Percentiles rank a stretch among this genome's conserved stretches.
These are phyloP conservation scores for Chromoteleia sp. DNA, from an alignment of 2,888 invertebrate species.

Conservation along the genomic window DNA sequence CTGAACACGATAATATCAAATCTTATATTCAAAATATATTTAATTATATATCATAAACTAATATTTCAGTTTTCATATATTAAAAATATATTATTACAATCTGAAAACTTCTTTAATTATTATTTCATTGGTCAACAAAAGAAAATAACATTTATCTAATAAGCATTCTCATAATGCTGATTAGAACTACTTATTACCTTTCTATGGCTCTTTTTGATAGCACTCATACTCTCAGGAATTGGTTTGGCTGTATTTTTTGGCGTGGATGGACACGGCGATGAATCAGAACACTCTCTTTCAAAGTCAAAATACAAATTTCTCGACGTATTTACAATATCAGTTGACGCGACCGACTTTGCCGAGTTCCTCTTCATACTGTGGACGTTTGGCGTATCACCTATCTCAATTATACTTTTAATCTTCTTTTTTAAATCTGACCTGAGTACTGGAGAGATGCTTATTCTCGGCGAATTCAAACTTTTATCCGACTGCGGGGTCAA, in stretches of 20 bases:
- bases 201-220: conserved; percentile 81
- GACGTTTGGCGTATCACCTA: conserved; percentile 72
- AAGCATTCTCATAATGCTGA: too few relatives aligned
- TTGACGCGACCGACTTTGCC: conserved; percentile 48
- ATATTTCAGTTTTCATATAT: too few relatives aligned
- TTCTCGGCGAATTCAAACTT: conserved; percentile 60
- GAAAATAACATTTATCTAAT: too few relatives aligned
- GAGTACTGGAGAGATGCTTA: conserved; percentile 70
- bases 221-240: conserved; percentile 81
- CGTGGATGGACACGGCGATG: conserved; percentile 74
- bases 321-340: conserved; percentile 76
- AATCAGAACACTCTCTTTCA: conserved; percentile 72
- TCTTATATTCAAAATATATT: too few relatives aligned
- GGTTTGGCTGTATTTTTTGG: conserved; percentile 77
- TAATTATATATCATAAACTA: too few relatives aligned
- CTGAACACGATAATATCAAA: too few relatives aligned
- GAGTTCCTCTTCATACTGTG: conserved; percentile 67
- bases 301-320: conserved; percentile 79
- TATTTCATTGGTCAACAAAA: too few relatives aligned
- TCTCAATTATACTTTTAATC: conserved; percentile 73
- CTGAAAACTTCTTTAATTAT: too few relatives aligned
- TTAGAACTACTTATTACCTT: conserved; percentile 76
- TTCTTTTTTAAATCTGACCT: conserved; percentile 73
- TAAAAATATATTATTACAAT: too few relatives aligned
- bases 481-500: conserved; percentile 71